Evolutionary conservation across 2,797 vertebrate genomes (phyloP).

Genomic region (Loris lydekkerianus): DNA sequence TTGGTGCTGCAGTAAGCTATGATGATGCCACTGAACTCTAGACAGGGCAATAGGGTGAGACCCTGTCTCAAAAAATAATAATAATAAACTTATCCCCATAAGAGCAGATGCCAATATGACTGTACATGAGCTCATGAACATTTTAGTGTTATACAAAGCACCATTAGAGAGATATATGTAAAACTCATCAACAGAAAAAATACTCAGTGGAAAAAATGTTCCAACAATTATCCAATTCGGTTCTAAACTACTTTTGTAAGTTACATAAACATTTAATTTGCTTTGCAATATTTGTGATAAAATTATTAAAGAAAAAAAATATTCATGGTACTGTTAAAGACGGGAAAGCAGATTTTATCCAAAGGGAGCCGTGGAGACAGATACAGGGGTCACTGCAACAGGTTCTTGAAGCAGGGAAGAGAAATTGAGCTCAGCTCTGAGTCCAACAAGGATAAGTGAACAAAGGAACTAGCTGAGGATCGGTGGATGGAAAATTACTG

Average conservation of each 20-base stretch:
- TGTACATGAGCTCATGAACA: not conserved
- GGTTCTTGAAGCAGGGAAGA: not conserved
- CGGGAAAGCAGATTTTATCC: not conserved
- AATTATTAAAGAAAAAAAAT: not conserved
- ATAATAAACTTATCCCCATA: not conserved
- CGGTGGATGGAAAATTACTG: not conserved
- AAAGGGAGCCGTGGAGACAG: not conserved
- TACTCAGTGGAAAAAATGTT: not conserved
- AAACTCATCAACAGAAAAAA: not conserved
- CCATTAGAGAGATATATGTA: not conserved
- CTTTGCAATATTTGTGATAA: not conserved
- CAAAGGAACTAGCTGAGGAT: not conserved
- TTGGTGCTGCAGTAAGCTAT: too few species aligned
- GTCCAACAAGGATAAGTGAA: not conserved
- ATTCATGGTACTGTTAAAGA: not conserved
- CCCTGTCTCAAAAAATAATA: too few species aligned
- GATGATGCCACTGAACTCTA: too few species aligned
- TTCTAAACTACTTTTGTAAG: not conserved
- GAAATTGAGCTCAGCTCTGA: not conserved
- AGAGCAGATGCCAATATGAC: not conserved
- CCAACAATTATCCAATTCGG: not conserved
- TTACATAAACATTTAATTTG: slow-evolving; percentile 21
- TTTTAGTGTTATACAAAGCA: not conserved
- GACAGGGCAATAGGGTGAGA: too few species aligned
- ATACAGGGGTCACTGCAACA: not conserved